Percentiles rank a stretch among this genome's conserved stretches.
Evolutionary conservation across 2,888 invertebrate genomes (phyloP).

Genomic region (Oxycera nigricornis): DNA sequence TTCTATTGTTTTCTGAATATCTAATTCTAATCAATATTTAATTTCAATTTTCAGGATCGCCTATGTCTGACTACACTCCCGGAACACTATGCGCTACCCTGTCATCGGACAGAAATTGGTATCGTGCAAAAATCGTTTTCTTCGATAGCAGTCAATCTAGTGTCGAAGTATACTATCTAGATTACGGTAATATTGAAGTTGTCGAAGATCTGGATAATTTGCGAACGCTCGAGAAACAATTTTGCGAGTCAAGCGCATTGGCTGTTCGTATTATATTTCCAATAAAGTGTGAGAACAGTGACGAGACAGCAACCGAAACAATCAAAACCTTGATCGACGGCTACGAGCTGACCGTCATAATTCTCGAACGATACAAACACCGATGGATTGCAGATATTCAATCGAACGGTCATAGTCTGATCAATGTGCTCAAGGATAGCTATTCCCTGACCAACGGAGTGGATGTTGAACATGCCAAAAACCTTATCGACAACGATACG

Average conservation of each 20-base stretch:
- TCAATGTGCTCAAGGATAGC: slow-evolving; percentile 53
- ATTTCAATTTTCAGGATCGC: slow-evolving; percentile 51
- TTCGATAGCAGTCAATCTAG: slow-evolving; percentile 60
- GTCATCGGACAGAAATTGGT: slow-evolving; percentile 74
- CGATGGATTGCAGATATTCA: slow-evolving; percentile 45
- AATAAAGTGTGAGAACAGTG: slow-evolving; percentile 49
- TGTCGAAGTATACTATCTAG: slow-evolving; percentile 67
- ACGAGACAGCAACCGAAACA: slow-evolving; percentile 44
- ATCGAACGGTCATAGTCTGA: slow-evolving; percentile 51
- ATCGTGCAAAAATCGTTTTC: slow-evolving; percentile 67
- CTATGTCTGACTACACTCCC: slow-evolving; percentile 62
- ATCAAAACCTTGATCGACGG: slow-evolving; percentile 41
- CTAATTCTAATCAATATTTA: background rate
- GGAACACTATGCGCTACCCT: slow-evolving; percentile 70
- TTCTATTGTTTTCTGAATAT: background rate
- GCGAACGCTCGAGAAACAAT: slow-evolving; percentile 64
- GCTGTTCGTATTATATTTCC: slow-evolving; percentile 59
- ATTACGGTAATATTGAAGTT: slow-evolving; percentile 75
- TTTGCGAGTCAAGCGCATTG: slow-evolving; percentile 57
- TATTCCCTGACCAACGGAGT: slow-evolving; percentile 52
- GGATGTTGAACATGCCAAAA: slow-evolving; percentile 56
- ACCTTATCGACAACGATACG: slow-evolving; percentile 52
- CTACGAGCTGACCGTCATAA: slow-evolving; percentile 43
- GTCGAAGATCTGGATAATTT: slow-evolving; percentile 61
- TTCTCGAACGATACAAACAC: slow-evolving; percentile 45